phyloP scores from a whole-genome alignment of 2,797 vertebrate species.

The Xiphorhynchus erythropygius region DNA sequence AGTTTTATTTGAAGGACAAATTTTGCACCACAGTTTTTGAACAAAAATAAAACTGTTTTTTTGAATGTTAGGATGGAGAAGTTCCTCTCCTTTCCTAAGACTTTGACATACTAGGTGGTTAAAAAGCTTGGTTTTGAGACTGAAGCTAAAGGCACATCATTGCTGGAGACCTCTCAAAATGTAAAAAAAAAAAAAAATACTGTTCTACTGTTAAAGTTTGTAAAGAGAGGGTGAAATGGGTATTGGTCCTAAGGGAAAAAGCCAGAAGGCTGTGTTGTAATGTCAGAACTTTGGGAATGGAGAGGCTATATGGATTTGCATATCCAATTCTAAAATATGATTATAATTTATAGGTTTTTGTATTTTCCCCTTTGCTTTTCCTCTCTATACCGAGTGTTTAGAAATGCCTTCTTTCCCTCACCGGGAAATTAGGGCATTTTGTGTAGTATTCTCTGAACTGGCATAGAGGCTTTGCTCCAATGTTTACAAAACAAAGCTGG shows the following conservation, averaged over 20 bases:
- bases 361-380: not conserved
- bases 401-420: not conserved
- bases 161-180: not conserved
- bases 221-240: not conserved
- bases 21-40: not conserved
- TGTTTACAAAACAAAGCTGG: not conserved
- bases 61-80: not conserved
- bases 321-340: not conserved
- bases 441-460: not conserved
- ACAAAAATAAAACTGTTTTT: not conserved
- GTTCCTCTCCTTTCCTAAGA: not conserved
- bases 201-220: not conserved
- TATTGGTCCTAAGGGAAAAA: not conserved
- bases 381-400: not conserved
- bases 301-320: not conserved
- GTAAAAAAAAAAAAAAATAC: not conserved
- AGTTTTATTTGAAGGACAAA: not conserved
- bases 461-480: not conserved
- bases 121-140: not conserved
- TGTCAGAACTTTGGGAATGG: not conserved
- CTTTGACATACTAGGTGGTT: not conserved
- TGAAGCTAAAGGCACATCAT: not conserved
- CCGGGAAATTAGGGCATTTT: not conserved
- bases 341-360: not conserved
- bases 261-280: not conserved